phyloP scores from a whole-genome alignment of 2,888 invertebrate species.

The Eupithecia abbreviata region DNA sequence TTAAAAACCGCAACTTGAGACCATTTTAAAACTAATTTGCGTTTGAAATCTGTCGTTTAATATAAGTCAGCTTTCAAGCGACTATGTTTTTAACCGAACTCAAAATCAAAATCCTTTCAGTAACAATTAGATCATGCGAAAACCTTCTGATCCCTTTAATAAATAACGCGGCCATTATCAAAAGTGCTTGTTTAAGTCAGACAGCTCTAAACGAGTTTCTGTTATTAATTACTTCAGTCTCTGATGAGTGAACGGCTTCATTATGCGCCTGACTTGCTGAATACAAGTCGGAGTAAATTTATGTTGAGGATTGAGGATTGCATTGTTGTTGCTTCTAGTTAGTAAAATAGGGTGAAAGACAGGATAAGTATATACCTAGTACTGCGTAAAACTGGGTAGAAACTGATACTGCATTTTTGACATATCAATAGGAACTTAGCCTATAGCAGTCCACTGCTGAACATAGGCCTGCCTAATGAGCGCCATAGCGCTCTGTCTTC shows the following conservation, averaged over 20 bases:
- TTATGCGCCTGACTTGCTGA: conserved; percentile 12
- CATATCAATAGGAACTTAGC: too few relatives aligned
- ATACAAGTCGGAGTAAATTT: conserved; percentile 1
- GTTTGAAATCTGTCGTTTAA: neutral
- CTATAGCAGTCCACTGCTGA: too few relatives aligned
- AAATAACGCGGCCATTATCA: neutral
- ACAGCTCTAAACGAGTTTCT: conserved; percentile 11
- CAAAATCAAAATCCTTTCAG: neutral
- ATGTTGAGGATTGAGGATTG: neutral
- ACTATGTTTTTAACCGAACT: neutral
- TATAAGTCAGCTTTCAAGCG: neutral
- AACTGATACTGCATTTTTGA: too few relatives aligned
- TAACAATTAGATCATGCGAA: conserved; percentile 4
- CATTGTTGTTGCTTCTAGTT: neutral
- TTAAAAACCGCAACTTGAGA: neutral
- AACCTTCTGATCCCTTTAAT: neutral
- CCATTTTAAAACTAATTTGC: neutral
- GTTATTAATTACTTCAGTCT: conserved; percentile 3
- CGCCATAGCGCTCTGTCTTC: too few relatives aligned
- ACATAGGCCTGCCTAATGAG: too few relatives aligned
- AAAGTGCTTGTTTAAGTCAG: conserved; percentile 8
- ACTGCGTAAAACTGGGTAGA: too few relatives aligned
- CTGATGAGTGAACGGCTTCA: conserved; percentile 12
- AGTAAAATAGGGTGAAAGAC: neutral
- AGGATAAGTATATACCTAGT: too few relatives aligned